Evolutionary conservation across 2,888 invertebrate genomes (phyloP).

Genomic region (Ennomos erosarius): DNA sequence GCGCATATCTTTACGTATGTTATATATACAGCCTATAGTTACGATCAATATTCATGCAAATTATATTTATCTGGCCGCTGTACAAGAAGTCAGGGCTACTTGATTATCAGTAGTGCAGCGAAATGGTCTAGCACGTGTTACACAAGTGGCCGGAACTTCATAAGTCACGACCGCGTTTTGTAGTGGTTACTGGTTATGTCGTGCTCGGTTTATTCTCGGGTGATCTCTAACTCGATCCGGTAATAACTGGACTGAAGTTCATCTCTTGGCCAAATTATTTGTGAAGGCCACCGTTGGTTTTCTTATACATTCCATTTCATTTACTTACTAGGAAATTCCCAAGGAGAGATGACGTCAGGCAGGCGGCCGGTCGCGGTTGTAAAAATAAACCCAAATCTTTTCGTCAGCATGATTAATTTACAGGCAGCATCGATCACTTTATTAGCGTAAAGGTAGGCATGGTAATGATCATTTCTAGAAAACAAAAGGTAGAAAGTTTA

Average conservation of each 20-base stretch:
- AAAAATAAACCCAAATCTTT: too few species aligned
- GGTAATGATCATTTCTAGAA: too few species aligned
- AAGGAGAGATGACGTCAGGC: too few species aligned
- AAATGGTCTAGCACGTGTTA: conserved; percentile 20
- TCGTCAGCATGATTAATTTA: too few species aligned
- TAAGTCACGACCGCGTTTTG: conserved; percentile 41
- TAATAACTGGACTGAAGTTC: conserved; percentile 35
- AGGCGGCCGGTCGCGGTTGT: too few species aligned
- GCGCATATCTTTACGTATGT: not conserved
- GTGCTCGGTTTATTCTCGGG: conserved; percentile 60
- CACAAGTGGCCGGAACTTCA: conserved; percentile 15
- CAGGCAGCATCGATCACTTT: too few species aligned
- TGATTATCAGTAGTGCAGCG: not conserved
- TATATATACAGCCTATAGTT: too few species aligned
- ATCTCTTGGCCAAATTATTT: conserved; percentile 18
- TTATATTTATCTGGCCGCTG: too few species aligned
- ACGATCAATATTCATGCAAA: too few species aligned
- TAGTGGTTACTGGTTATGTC: conserved; percentile 52
- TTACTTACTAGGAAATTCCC: not conserved
- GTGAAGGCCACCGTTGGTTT: conserved; percentile 13
- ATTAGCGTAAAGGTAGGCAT: too few species aligned
- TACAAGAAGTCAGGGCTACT: too few species aligned
- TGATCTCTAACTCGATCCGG: conserved; percentile 58
- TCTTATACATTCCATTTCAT: not conserved
- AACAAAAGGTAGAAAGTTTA: too few species aligned